Percentiles rank a stretch among this genome's conserved stretches.
Conservation (phyloP, 2,888 invertebrate species). For the Cantharis nigra region DNA sequence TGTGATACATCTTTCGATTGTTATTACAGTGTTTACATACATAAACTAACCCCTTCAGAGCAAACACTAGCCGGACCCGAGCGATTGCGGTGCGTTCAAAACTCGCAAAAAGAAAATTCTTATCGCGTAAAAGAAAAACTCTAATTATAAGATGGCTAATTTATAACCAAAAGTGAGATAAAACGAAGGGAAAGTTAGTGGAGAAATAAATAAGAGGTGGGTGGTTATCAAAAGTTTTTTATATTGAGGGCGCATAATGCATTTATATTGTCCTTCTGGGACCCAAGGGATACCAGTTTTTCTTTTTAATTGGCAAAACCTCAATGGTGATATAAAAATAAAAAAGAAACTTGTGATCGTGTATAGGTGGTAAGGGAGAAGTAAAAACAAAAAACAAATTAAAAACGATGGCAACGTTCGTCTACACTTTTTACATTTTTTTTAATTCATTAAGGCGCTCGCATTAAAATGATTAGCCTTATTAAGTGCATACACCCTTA, state of each 20-base stretch:
- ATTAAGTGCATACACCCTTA: constrained; percentile 35
- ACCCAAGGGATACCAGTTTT: constrained; percentile 37
- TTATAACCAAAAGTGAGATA: constrained; percentile 3
- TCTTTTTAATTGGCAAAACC: constrained; percentile 55
- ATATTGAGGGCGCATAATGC: constrained; percentile 37
- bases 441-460: constrained; percentile 29
- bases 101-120: neutral
- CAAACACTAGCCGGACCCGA: neutral
- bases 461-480: constrained; percentile 32
- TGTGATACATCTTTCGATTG: constrained; percentile 11
- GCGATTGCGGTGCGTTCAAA: neutral
- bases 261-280: constrained; percentile 37
- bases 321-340: constrained; percentile 56
- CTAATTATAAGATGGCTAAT: constrained; percentile 2
- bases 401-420: constrained; percentile 32
- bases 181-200: constrained; percentile 9
- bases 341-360: constrained; percentile 48
- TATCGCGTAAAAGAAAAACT: neutral
- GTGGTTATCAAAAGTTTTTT: constrained; percentile 29
- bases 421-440: constrained; percentile 28
- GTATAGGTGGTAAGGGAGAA: constrained; percentile 50
- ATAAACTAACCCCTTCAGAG: constrained; percentile 5
- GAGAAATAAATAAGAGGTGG: constrained; percentile 26
- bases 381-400: constrained; percentile 42
- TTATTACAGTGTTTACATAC: constrained; percentile 23